Evolutionary conservation across 2,113 vertebrate genomes (phyloP), one percentile per base, ranked within the genome.

Genomic region (Notothenia rossii): DNA sequence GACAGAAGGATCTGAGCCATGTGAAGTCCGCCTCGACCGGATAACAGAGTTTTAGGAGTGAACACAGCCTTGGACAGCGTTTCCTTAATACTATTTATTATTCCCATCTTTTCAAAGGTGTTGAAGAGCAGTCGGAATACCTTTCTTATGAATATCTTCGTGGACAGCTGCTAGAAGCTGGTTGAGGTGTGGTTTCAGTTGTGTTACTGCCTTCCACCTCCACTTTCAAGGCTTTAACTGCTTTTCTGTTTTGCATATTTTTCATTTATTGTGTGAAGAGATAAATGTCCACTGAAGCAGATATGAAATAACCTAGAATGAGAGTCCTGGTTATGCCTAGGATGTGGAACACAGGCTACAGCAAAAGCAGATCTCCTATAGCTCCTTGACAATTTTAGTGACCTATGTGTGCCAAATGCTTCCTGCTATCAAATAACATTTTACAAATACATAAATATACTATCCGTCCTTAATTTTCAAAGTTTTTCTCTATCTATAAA

Each of bases 1-100:
- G 40, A 89, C 56, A 93, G 25, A 5, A 90, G 3, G n/a, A 94
- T 88, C 89, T 94, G 86, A 48, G 71, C 61, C 75, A 92, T 86
- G 83, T 93, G 94, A 18, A 94, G 73, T 7, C 12, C 83, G 0
- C 89, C 88, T n/a, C 92, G 83, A 43, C 53, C 49, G 0, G 84
- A 76, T 3, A 83, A 5, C 78, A 93, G 80, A 18, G 77, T 14
- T 0, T 88, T 83, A 9, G 88, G 88, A 20, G 63, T 69, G 20
- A 93, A 93, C 61, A 87, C 88, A 0, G 90, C 87, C 64, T 92
- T 10, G 20, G 89, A 91, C 50, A 90, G 0, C 0, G 64, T 81
- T 9, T 68, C 51, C 75, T 92, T 93, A 1, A 92, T 10, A 1
- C 40, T 0, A 6, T 13, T 60, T 7, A 89, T 72, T 40, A 86